Evolutionary conservation across 1,140 invertebrate genomes (phyloP).

Genomic region (Eurosta solidaginis): DNA sequence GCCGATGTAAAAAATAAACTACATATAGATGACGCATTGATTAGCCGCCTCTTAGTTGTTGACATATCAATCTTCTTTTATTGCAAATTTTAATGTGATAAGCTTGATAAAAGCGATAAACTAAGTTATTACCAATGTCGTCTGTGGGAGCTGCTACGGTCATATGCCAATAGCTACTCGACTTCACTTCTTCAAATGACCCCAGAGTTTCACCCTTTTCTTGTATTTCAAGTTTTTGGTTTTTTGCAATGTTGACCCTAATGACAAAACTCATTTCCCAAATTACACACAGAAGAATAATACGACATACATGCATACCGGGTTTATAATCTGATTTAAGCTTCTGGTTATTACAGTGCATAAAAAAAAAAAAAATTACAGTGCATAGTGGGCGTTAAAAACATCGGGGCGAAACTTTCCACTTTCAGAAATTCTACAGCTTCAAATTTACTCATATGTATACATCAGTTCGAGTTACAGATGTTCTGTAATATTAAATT

Average conservation of each 20-base stretch:
- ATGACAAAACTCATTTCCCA: constrained; percentile 9
- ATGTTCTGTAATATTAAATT: too few species aligned
- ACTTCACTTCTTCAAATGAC: neutral
- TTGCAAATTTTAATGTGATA: neutral
- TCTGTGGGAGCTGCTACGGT: neutral
- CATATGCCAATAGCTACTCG: neutral
- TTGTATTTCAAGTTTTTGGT: constrained; percentile 4
- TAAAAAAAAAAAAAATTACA: too few species aligned
- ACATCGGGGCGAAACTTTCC: too few species aligned
- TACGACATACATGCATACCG: neutral
- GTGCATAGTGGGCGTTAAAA: too few species aligned
- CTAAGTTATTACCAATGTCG: neutral
- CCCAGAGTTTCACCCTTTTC: neutral
- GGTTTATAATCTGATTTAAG: too few species aligned
- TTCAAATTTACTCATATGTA: too few species aligned
- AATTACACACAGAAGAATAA: too few species aligned
- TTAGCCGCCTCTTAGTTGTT: neutral
- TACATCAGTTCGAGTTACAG: too few species aligned
- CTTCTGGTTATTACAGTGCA: too few species aligned
- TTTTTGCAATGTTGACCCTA: constrained; percentile 1
- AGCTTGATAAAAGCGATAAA: neutral
- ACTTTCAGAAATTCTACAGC: too few species aligned
- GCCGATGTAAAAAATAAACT: neutral
- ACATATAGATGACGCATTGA: neutral
- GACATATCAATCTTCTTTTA: neutral